Evolutionary conservation across 1,140 invertebrate genomes (phyloP).

Genomic region (Littorina saxatilis): DNA sequence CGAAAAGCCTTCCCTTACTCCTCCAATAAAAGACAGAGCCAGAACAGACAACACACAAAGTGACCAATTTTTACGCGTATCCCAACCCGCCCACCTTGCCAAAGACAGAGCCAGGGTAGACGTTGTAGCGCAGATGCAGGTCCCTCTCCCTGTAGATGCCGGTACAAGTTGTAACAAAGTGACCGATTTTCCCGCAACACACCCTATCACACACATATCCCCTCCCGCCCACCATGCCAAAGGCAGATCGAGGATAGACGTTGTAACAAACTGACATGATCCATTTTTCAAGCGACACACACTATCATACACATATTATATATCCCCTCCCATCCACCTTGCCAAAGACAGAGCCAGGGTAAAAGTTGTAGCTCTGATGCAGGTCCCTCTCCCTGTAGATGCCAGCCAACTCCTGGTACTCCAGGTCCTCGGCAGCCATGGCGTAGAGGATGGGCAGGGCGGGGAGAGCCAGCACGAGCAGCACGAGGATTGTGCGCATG

Average conservation of each 20-base stretch:
- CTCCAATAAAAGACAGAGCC: too few relatives aligned
- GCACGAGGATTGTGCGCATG: slow-evolving; percentile 20
- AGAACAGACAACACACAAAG: too few relatives aligned
- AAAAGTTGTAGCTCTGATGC: slow-evolving; percentile 35
- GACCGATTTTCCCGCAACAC: too few relatives aligned
- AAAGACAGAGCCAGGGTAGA: too few relatives aligned
- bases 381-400: slow-evolving; percentile 19
- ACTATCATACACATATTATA: neutral
- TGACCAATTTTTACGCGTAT: too few relatives aligned
- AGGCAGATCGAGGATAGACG: too few relatives aligned
- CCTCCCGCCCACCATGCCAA: too few relatives aligned
- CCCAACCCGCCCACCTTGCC: slow-evolving; percentile 12
- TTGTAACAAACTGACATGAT: too few relatives aligned
- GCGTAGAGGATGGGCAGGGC: slow-evolving; percentile 37
- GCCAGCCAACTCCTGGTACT: slow-evolving; percentile 30
- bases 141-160: slow-evolving; percentile 1
- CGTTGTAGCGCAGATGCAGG: slow-evolving; percentile 19
- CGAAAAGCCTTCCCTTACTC: too few relatives aligned
- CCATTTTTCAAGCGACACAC: too few relatives aligned
- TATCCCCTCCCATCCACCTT: neutral
- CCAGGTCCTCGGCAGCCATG: slow-evolving; percentile 27
- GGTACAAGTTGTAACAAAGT: too few relatives aligned
- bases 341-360: slow-evolving; percentile 15
- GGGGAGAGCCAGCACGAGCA: slow-evolving; percentile 30
- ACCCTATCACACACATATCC: too few relatives aligned